phyloP scores from a whole-genome alignment of 2,888 invertebrate genomes.

The Augiades crinisus region DNA sequence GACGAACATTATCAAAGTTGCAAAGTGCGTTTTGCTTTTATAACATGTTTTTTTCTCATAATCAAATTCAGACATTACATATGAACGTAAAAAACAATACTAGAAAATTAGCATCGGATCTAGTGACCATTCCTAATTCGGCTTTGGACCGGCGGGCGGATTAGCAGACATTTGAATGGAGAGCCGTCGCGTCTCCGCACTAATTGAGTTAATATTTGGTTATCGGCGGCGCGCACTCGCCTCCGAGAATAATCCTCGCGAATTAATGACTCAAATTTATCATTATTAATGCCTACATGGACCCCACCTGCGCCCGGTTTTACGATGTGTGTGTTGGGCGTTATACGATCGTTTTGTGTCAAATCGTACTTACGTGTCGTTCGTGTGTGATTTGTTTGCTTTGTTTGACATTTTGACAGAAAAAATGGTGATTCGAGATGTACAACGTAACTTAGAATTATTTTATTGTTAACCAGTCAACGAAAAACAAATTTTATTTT shows the following conservation, averaged over 20 bases:
- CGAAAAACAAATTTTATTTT: no score
- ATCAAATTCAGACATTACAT: not conserved
- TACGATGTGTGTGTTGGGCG: conserved; percentile 13
- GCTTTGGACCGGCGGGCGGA: conserved; percentile 44
- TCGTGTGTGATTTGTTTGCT: not conserved
- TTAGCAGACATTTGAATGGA: conserved; percentile 73
- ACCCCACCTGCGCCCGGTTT: conserved; percentile 48
- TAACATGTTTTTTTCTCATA: no score
- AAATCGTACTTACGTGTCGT: not conserved
- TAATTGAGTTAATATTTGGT: conserved; percentile 83
- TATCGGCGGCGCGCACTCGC: conserved; percentile 76
- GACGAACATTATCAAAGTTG: no score
- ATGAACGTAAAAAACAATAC: not conserved
- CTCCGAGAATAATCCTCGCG: conserved; percentile 68
- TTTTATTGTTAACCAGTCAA: no score
- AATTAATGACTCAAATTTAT: conserved; percentile 80
- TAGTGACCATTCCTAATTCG: conserved; percentile 41
- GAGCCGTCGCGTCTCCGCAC: conserved; percentile 57
- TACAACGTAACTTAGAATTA: no score
- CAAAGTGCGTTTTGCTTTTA: no score
- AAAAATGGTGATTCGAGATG: no score
- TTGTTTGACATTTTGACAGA: no score
- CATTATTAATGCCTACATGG: conserved; percentile 76
- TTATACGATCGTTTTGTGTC: not conserved
- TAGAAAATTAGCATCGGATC: not conserved